These are phyloP conservation scores for Taenaris catops DNA, from an alignment of 2,888 invertebrate genomes.

Conservation along the genomic window DNA sequence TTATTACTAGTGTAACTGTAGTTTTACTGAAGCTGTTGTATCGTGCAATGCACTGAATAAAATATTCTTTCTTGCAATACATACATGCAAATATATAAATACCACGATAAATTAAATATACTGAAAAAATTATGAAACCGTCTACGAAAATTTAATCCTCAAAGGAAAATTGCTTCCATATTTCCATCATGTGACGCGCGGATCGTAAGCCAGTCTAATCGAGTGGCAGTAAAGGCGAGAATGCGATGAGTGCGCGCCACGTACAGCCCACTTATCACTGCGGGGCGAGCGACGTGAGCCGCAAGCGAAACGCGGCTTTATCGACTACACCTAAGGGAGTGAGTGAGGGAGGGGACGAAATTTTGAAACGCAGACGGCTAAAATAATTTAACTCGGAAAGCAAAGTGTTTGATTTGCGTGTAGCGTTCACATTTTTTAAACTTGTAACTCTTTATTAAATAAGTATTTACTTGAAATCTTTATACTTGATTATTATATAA, in stretches of 20 bases:
- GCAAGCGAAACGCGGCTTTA: slow-evolving; percentile 23
- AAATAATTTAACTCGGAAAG: slow-evolving; percentile 9
- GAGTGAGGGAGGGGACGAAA: slow-evolving; percentile 5
- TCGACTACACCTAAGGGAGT: slow-evolving; percentile 12
- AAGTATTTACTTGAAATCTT: no score
- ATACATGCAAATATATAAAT: no score
- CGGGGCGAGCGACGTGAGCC: slow-evolving; percentile 46
- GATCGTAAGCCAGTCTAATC: slow-evolving; percentile 24
- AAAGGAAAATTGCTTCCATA: slow-evolving; percentile 18
- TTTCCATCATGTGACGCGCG: slow-evolving; percentile 22
- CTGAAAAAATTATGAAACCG: slow-evolving; percentile 5
- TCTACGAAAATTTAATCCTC: slow-evolving; percentile 13
- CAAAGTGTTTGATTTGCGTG: not conserved
- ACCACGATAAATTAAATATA: not conserved
- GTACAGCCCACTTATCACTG: slow-evolving; percentile 61
- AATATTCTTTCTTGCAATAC: no score
- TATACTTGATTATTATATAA: no score
- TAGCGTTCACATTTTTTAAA: no score
- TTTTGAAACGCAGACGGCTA: slow-evolving; percentile 9
- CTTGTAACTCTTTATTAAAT: no score
- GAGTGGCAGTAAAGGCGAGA: slow-evolving; percentile 33
- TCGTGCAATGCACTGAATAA: no score
- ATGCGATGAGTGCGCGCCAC: slow-evolving; percentile 54
- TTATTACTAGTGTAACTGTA: no score
- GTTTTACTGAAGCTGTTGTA: no score